These are phyloP conservation scores for Corythoichthys haematopterus DNA, from an alignment of 2,113 vertebrate genomes.

Conservation along the genomic window DNA sequence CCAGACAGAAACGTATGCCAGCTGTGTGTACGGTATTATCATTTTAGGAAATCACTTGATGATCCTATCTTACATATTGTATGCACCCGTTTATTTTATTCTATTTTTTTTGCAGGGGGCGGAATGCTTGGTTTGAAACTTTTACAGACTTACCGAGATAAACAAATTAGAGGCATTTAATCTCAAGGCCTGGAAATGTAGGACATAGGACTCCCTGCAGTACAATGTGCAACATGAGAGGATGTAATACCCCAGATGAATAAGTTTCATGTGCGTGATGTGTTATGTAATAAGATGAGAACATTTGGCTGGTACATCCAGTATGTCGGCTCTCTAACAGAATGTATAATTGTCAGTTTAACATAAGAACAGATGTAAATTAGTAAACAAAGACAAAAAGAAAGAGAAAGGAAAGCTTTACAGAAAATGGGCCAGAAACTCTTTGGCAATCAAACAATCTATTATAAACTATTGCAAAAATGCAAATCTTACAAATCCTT, in stretches of 20 bases:
- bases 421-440: too few relatives aligned
- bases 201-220: conserved; percentile 42
- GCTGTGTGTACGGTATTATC: conserved; percentile 34
- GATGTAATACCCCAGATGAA: conserved; percentile 24
- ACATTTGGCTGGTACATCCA: conserved; percentile 34
- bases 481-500: too few relatives aligned
- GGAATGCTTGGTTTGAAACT: conserved; percentile 8
- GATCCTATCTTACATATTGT: background rate
- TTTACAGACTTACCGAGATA: conserved; percentile 7
- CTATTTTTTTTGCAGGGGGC: background rate
- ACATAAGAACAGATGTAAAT: conserved; percentile 48
- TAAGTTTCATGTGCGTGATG: conserved; percentile 24
- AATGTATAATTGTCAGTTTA: conserved; percentile 44
- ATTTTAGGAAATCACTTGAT: conserved; percentile 37
- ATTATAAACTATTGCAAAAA: too few relatives aligned
- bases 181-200: conserved; percentile 37
- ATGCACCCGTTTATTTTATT: background rate
- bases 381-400: background rate
- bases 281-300: conserved; percentile 47
- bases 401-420: too few relatives aligned
- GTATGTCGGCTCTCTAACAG: conserved; percentile 22
- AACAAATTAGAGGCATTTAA: conserved; percentile 24
- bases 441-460: too few relatives aligned
- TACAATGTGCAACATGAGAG: conserved; percentile 22
- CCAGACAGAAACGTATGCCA: conserved; percentile 33